Evolutionary conservation across 2,888 invertebrate species (phyloP).

Genomic region (Euphydryas editha): DNA sequence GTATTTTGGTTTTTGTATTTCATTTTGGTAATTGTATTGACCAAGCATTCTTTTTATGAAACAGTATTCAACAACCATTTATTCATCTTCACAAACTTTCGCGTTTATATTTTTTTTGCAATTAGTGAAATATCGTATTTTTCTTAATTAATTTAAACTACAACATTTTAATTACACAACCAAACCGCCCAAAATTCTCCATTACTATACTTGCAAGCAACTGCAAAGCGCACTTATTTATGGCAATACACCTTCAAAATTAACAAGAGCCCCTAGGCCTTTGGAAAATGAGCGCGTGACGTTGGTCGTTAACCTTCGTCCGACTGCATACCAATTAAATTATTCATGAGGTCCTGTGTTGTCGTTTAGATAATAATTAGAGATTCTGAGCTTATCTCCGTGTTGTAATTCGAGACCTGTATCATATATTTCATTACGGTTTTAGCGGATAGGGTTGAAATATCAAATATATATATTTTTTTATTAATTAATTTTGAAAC

Average conservation of each 20-base stretch:
- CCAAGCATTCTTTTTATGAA: no score
- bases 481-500: no score
- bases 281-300: constrained; percentile 35
- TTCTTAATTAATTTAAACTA: no score
- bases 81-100: no score
- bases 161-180: not conserved
- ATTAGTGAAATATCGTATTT: no score
- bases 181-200: not conserved
- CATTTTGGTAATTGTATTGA: no score
- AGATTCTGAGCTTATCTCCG: constrained; percentile 49
- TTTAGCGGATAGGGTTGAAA: not conserved
- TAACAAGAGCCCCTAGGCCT: constrained; percentile 31
- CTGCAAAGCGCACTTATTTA: not conserved
- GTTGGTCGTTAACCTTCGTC: constrained; percentile 36
- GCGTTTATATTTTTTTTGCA: no score
- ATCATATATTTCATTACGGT: constrained; percentile 12
- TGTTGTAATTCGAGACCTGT: constrained; percentile 43
- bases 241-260: constrained; percentile 25
- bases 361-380: constrained; percentile 54
- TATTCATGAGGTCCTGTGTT: constrained; percentile 67
- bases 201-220: not conserved
- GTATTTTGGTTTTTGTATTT: no score
- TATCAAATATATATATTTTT: no score
- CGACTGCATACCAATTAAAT: constrained; percentile 62
- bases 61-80: no score